Percentiles rank a stretch among this genome's conserved stretches.
These are phyloP conservation scores for Cettia cetti DNA, from an alignment of 2,113 vertebrate genomes.

Conservation along the genomic window DNA sequence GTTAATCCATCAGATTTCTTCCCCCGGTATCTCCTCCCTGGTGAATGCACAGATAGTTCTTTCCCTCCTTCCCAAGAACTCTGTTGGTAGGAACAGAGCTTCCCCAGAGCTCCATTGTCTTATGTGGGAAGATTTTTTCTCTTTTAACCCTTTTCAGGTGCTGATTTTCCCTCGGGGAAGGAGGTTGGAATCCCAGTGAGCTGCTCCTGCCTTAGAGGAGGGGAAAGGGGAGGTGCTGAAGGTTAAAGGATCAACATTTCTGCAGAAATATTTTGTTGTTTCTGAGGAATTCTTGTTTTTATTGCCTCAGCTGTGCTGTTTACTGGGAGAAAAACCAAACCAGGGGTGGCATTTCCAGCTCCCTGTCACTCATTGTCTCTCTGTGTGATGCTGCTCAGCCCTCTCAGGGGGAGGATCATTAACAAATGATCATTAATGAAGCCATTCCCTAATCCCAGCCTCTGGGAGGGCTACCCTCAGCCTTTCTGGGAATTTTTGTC, in stretches of 20 bases:
- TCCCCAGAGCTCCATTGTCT: rapidly evolving
- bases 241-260: not conserved
- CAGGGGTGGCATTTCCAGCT: not conserved
- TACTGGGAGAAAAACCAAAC: not conserved
- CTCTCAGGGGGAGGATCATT: not conserved
- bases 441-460: not conserved
- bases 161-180: not conserved
- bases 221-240: not conserved
- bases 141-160: not conserved
- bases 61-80: not conserved
- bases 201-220: not conserved
- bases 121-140: not conserved
- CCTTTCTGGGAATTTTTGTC: not conserved
- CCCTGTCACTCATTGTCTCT: not conserved
- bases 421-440: rapidly evolving
- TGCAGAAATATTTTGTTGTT: not conserved
- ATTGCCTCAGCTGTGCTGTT: not conserved
- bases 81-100: not conserved
- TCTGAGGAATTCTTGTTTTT: not conserved
- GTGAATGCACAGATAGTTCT: not conserved
- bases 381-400: not conserved
- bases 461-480: not conserved
- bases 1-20: not conserved
- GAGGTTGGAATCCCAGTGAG: not conserved
- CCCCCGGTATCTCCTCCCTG: not conserved